phyloP scores from a whole-genome alignment of 23 tunicate species.

The Clavelina lepadiformis region DNA sequence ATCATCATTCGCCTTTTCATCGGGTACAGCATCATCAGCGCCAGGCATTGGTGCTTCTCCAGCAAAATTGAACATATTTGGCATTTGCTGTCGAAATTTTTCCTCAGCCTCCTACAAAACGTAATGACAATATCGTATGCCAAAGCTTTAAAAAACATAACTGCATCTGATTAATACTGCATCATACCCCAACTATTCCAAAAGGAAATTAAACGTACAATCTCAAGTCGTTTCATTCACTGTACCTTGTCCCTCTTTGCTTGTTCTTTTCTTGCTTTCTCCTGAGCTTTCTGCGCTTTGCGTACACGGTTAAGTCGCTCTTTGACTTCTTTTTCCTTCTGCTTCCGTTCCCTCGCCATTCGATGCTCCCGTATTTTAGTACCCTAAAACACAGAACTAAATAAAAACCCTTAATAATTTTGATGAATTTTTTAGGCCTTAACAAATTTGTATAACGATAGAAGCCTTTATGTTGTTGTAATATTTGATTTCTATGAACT shows the following conservation, averaged over 20 bases:
- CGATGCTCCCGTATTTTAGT: slow-evolving; percentile 28
- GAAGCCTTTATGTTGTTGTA: too few species aligned
- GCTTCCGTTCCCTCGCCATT: slow-evolving; percentile 20
- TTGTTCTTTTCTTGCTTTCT: slow-evolving; percentile 34
- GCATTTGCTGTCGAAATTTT: background rate
- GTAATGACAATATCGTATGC: background rate
- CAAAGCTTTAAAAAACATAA: background rate
- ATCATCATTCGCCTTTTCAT: slow-evolving; percentile 1
- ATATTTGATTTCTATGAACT: too few species aligned
- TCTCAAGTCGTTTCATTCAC: background rate
- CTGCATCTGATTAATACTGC: background rate
- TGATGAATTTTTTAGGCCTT: background rate
- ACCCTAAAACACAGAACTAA: slow-evolving; percentile 11
- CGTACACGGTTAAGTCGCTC: slow-evolving; percentile 7
- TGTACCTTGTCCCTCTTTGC: slow-evolving; percentile 17
- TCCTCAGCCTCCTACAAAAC: slow-evolving; percentile 12
- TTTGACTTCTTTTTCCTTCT: slow-evolving; percentile 17
- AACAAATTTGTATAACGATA: too few species aligned
- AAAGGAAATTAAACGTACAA: too few species aligned
- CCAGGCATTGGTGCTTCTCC: slow-evolving; percentile 11
- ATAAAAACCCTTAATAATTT: background rate
- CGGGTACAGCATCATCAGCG: too few species aligned
- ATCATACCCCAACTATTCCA: too few species aligned
- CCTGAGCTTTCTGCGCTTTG: slow-evolving; percentile 32
- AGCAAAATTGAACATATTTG: slow-evolving; percentile 9